Base-by-base conservation (phyloP, 1,140 invertebrate genomes). In the Samia ricini region DNA sequence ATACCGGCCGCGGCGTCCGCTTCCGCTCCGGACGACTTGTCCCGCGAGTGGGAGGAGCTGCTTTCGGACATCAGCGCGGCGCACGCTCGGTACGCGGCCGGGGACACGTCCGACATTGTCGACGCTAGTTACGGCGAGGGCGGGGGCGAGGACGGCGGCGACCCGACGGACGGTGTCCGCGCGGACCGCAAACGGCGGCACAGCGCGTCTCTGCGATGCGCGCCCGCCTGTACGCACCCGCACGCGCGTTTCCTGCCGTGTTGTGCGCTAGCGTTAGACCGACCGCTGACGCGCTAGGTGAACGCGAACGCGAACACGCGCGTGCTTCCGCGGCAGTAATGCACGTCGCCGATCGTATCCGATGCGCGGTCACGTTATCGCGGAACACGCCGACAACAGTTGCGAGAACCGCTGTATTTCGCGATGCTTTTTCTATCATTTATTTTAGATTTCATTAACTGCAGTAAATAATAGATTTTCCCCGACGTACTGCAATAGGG, bases 11-110 rank as follows among this genome's bases (percentile, higher is more conserved):
- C 64, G 49, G 62, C 63, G 21, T 57, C 54, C 54, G 71, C 73
- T 56, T 58, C 71, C 56, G 56, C 58, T 15, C 64, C 71, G 4
- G 76, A 78, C 52, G 85, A 84, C 61, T 58, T 76, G 71, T 72
- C 85, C 51, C 76, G 81, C 57, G 91, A 92, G 61, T 91, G 89
- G 79, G 91, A 92, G 76, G 87, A 92, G 79, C 77, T 92, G 70
- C 78, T 91, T 76, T 80, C 79, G 21, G 90, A 90, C 69, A 83
- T 91, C 61, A 86, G 83, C 71, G 85, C 85, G 66, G 89, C 89
- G 72, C 88, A 89, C 76, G 76, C 74, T 55, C 74, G 74, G 57
- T 77, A 79, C 70, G 77, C 76, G 63, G 68, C 67, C 59, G 77
- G 77, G 10, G 66, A 29, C 55, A 67, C 61, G 54, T n/a, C n/a